phyloP scores from a whole-genome alignment of 2,888 invertebrate species.

The Petrophora chlorosata region DNA sequence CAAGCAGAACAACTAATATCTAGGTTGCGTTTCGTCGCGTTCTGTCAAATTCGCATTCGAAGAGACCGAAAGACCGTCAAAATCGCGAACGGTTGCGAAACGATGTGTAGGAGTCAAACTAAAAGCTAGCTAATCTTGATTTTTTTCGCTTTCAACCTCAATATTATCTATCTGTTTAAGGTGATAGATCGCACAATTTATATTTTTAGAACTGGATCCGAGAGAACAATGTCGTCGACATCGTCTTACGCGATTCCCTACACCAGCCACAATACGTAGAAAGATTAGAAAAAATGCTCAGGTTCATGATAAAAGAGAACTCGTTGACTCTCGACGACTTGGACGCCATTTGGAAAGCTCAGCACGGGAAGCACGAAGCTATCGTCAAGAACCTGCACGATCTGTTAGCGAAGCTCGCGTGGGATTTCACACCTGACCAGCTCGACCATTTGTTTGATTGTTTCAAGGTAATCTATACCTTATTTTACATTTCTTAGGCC shows the following conservation, averaged over 20 bases:
- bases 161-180: too few species aligned
- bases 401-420: constrained; percentile 96
- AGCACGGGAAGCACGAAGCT: constrained; percentile 98
- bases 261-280: constrained; percentile 99
- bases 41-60: too few species aligned
- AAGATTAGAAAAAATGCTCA: constrained; percentile 97
- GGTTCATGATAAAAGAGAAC: constrained; percentile 97
- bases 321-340: constrained; percentile 95
- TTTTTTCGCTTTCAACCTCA: too few species aligned
- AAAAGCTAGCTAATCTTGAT: too few species aligned
- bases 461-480: constrained; percentile 88
- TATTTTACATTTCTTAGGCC: too few species aligned
- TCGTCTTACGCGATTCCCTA: constrained; percentile 96
- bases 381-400: constrained; percentile 99
- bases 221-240: constrained; percentile 96
- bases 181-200: too few species aligned
- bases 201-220: constrained; percentile 94
- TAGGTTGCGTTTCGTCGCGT: too few species aligned
- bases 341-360: constrained; percentile 98
- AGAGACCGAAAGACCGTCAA: too few species aligned
- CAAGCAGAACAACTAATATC: too few species aligned
- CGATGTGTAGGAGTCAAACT: too few species aligned
- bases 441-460: constrained; percentile 98
- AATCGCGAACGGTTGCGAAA: too few species aligned
- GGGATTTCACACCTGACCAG: constrained; percentile 99